Conservation (phyloP, 2,113 vertebrate species). For the Castor canadensis region DNA sequence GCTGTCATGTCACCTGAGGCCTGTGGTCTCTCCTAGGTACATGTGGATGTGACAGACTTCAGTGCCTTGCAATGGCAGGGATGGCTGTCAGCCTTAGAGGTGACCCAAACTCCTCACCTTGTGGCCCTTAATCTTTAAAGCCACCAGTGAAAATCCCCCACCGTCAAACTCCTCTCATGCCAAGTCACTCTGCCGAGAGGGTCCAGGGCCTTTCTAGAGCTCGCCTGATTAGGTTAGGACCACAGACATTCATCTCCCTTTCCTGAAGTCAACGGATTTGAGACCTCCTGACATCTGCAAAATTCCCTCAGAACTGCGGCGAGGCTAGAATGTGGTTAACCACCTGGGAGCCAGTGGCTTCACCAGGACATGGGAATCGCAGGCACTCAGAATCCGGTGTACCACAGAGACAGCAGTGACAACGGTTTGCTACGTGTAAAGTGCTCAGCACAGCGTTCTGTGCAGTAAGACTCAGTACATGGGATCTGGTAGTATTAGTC, state of each 20-base stretch:
- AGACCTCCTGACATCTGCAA: not conserved
- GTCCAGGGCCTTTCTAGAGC: not conserved
- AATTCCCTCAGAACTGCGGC: not conserved
- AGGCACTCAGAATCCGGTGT: not conserved
- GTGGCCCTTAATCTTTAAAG: not conserved
- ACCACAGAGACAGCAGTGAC: not conserved
- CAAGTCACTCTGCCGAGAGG: not conserved
- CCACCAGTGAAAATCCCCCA: not conserved
- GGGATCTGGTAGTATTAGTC: not conserved
- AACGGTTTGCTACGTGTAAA: not conserved
- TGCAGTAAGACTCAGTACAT: not conserved
- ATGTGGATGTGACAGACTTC: not conserved
- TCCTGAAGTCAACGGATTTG: not conserved
- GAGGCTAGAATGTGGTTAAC: not conserved
- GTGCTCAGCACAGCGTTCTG: not conserved
- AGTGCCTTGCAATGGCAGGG: not conserved
- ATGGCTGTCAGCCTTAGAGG: not conserved
- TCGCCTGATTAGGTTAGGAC: not conserved
- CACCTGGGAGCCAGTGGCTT: not conserved
- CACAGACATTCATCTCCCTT: not conserved
- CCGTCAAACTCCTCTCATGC: not conserved
- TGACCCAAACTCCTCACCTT: not conserved
- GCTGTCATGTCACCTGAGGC: not conserved
- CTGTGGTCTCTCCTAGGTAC: not conserved
- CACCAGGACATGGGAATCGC: not conserved